A percentile compares a stretch with the other conserved stretches of the same genome.
These are phyloP conservation scores for Sander lucioperca DNA, from an alignment of 2,113 vertebrate species.

Conservation along the genomic window DNA sequence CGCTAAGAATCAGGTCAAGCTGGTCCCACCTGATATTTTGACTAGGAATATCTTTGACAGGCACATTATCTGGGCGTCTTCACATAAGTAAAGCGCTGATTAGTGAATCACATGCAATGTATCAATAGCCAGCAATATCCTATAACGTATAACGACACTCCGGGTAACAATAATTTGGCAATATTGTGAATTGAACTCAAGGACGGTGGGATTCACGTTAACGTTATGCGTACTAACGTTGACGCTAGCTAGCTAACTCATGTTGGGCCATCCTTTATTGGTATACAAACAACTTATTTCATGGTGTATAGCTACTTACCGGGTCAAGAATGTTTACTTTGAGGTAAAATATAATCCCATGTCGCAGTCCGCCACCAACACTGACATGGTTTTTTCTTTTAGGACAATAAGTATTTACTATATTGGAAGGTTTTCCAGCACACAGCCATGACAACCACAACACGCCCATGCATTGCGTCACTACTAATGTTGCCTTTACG, in stretches of 20 bases:
- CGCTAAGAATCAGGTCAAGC: neutral
- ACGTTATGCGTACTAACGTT: slow-evolving; percentile 2
- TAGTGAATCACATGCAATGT: neutral
- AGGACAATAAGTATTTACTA: slow-evolving; percentile 56
- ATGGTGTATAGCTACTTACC: slow-evolving; percentile 63
- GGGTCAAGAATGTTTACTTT: slow-evolving; percentile 33
- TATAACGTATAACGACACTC: neutral
- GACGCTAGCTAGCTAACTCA: slow-evolving; percentile 72
- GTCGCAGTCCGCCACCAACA: slow-evolving; percentile 20
- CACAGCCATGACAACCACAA: slow-evolving; percentile 76
- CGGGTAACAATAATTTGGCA: neutral
- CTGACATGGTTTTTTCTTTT: slow-evolving; percentile 54
- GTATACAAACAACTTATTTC: slow-evolving; percentile 7
- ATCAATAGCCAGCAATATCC: no score
- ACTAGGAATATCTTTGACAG: neutral
- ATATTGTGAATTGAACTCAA: neutral
- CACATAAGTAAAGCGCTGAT: neutral
- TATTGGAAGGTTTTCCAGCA: slow-evolving; percentile 46
- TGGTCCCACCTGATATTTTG: neutral
- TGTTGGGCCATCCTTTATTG: slow-evolving; percentile 48
- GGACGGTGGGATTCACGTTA: neutral
- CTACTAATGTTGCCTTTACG: slow-evolving; percentile 60
- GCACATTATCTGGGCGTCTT: neutral
- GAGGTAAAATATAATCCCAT: slow-evolving; percentile 44
- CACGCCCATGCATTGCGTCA: slow-evolving; percentile 81